These are phyloP conservation scores for Xiphorhynchus erythropygius DNA, from an alignment of 2,797 vertebrate genomes.

Conservation along the genomic window DNA sequence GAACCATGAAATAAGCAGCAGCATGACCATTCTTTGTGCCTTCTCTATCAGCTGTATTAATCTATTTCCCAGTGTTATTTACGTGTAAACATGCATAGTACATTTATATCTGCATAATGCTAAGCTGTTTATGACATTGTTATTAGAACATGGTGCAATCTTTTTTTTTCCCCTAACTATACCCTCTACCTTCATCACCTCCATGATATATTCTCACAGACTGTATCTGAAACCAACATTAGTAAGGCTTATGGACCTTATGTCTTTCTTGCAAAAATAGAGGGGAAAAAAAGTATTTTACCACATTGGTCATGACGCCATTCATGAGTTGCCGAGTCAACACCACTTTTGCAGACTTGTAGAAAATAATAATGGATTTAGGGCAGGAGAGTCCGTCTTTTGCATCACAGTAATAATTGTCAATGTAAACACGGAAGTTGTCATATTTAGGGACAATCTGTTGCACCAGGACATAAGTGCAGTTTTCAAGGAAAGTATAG, in stretches of 20 bases:
- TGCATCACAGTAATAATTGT: slow-evolving; percentile 74
- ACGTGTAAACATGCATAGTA: neutral
- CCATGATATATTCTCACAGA: neutral
- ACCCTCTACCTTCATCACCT: neutral
- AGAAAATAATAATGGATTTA: slow-evolving; percentile 76
- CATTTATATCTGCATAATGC: neutral
- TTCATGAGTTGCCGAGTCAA: slow-evolving; percentile 60
- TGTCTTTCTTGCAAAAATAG: neutral
- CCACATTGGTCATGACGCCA: slow-evolving; percentile 73
- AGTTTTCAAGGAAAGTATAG: slow-evolving; percentile 82
- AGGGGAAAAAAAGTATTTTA: slow-evolving; percentile 25
- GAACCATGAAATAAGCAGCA: neutral
- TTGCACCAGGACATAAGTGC: slow-evolving; percentile 80
- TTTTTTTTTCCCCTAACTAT: accelerated
- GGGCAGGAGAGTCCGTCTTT: slow-evolving; percentile 75
- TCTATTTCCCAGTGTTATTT: neutral
- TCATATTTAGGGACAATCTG: slow-evolving; percentile 75
- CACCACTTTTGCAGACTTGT: slow-evolving; percentile 65
- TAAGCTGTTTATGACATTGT: neutral
- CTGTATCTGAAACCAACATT: neutral
- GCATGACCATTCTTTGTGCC: neutral
- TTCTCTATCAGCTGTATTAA: neutral
- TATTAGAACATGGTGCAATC: neutral
- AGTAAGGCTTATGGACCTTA: neutral
- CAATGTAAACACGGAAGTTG: slow-evolving; percentile 77